phyloP scores from a whole-genome alignment of 2,888 invertebrate genomes.

The Carterocephalus palaemon region DNA sequence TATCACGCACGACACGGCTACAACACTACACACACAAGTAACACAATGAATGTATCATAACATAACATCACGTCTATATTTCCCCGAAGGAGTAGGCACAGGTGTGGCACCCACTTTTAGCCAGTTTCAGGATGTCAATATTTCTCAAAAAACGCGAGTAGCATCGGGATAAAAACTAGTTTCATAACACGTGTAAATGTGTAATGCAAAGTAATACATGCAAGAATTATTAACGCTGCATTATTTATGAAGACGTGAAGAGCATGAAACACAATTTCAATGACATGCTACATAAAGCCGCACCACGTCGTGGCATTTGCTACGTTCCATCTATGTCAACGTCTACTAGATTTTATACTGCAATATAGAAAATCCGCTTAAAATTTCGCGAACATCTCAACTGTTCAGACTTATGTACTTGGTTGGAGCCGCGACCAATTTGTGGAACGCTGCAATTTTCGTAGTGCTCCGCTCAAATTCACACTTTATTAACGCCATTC shows the following conservation, averaged over 20 bases:
- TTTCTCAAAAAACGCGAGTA: too few species aligned
- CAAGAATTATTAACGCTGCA: background rate
- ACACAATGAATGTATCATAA: too few species aligned
- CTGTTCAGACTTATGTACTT: slow-evolving; percentile 7
- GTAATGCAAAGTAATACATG: background rate
- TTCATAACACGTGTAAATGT: too few species aligned
- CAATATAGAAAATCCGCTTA: slow-evolving; percentile 3
- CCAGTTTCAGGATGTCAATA: too few species aligned
- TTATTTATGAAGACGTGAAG: background rate
- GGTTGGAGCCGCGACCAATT: slow-evolving; percentile 1
- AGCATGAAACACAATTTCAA: background rate
- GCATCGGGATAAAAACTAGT: too few species aligned
- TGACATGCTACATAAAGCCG: slow-evolving; percentile 9
- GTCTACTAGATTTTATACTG: slow-evolving; percentile 7
- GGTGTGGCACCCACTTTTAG: too few species aligned
- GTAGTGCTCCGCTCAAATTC: slow-evolving; percentile 7
- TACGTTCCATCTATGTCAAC: slow-evolving; percentile 18
- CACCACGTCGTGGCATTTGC: slow-evolving; percentile 11
- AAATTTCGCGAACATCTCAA: slow-evolving; percentile 13
- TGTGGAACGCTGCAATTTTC: background rate
- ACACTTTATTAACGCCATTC: background rate
- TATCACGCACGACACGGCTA: too few species aligned
- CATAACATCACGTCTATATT: too few species aligned
- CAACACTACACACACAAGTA: too few species aligned
- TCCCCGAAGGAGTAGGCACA: too few species aligned